Percentiles rank a stretch among this genome's conserved stretches.
These are phyloP conservation scores for Montifringilla adamsi DNA, from an alignment of 2,113 vertebrate genomes.

Conservation along the genomic window DNA sequence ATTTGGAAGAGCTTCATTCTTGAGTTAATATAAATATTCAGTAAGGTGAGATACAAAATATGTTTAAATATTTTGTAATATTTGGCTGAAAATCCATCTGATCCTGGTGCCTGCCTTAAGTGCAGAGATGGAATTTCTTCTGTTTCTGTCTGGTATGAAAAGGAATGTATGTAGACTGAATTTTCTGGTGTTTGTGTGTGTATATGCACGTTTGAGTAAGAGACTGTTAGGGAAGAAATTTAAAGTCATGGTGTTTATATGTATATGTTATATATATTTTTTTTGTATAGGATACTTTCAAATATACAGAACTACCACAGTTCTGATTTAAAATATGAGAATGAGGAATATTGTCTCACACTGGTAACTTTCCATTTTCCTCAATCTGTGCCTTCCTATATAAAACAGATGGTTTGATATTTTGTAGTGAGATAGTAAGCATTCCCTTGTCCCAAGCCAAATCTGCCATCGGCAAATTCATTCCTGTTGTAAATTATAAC, in stretches of 20 bases:
- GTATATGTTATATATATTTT: background rate
- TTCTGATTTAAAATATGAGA: background rate
- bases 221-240: background rate
- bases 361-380: background rate
- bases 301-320: background rate
- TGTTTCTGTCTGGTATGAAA: background rate
- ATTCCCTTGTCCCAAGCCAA: background rate
- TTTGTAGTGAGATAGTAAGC: conserved; percentile 27
- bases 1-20: background rate
- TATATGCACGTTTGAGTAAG: background rate
- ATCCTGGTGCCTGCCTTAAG: background rate
- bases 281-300: background rate
- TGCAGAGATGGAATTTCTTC: background rate
- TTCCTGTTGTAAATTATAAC: conserved; percentile 56
- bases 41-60: background rate
- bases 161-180: background rate
- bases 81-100: conserved; percentile 17
- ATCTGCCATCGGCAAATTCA: conserved; percentile 36
- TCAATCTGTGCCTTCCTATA: conserved; percentile 19
- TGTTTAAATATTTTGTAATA: conserved; percentile 18
- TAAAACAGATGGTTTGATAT: conserved; percentile 53
- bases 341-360: background rate
- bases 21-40: background rate
- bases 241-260: background rate
- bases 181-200: background rate